A percentile compares a stretch with the other conserved stretches of the same genome.
Conservation (phyloP, 2,888 invertebrate species). For the Coleophora deauratella region DNA sequence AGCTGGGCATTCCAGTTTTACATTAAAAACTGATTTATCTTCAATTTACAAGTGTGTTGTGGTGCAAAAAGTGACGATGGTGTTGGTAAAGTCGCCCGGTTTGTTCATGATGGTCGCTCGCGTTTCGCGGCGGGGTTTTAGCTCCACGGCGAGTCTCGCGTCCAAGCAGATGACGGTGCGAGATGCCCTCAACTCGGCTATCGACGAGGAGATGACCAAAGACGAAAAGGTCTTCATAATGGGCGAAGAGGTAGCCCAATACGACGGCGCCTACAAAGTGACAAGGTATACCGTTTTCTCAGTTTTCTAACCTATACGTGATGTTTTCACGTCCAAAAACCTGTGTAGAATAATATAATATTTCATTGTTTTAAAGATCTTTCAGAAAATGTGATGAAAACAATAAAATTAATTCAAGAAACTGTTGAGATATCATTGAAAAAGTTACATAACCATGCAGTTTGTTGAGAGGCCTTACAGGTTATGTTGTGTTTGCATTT, state of each 20-base stretch:
- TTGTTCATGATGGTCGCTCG: slow-evolving; percentile 42
- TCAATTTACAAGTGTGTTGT: slow-evolving; percentile 23
- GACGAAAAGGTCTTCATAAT: slow-evolving; percentile 93
- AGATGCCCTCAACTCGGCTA: slow-evolving; percentile 96
- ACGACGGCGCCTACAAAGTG: slow-evolving; percentile 98
- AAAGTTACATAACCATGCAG: slow-evolving; percentile 48
- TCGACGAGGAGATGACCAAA: slow-evolving; percentile 97
- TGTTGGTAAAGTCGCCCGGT: slow-evolving; percentile 63
- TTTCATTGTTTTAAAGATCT: neutral
- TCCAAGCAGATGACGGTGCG: slow-evolving; percentile 89
- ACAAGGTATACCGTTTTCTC: slow-evolving; percentile 59
- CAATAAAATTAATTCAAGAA: neutral
- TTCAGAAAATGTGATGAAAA: neutral
- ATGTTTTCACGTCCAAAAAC: neutral
- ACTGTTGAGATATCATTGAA: neutral
- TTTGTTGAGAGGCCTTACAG: slow-evolving; percentile 38
- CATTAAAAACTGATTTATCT: slow-evolving; percentile 24
- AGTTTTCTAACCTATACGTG: slow-evolving; percentile 3
- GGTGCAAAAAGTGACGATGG: slow-evolving; percentile 45
- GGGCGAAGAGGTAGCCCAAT: slow-evolving; percentile 99
- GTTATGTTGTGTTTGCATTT: slow-evolving; percentile 16
- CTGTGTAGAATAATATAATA: too few species aligned
- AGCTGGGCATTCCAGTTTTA: too few species aligned
- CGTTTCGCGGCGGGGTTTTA: slow-evolving; percentile 52
- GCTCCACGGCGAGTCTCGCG: slow-evolving; percentile 49